phyloP scores from a whole-genome alignment of 2,888 invertebrate genomes.

The Drosophila longiperda region DNA sequence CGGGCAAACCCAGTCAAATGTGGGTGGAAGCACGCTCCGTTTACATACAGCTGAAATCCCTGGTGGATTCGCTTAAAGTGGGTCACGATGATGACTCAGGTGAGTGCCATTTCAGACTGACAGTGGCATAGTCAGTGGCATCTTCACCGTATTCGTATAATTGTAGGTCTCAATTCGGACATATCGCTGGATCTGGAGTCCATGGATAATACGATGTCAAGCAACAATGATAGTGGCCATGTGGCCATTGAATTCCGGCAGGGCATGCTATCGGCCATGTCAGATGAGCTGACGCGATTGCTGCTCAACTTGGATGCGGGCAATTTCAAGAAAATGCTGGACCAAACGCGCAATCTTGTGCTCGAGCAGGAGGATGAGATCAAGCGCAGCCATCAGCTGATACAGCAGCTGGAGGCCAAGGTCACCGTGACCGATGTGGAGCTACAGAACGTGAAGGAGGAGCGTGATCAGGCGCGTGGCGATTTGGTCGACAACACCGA shows the following conservation, averaged over 20 bases:
- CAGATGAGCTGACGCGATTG: slow-evolving; percentile 90
- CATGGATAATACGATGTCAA: slow-evolving; percentile 86
- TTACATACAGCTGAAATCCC: slow-evolving; percentile 90
- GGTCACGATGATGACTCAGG: slow-evolving; percentile 91
- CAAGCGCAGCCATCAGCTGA: slow-evolving; percentile 91
- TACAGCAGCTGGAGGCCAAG: slow-evolving; percentile 92
- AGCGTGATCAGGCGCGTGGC: slow-evolving; percentile 92
- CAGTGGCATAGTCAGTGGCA: not conserved
- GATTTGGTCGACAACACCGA: slow-evolving; percentile 91
- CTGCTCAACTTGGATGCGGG: slow-evolving; percentile 91
- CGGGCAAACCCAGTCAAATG: slow-evolving; percentile 86
- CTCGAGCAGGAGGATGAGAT: slow-evolving; percentile 92
- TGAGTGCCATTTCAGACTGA: slow-evolving; percentile 55
- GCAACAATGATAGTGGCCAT: slow-evolving; percentile 66
- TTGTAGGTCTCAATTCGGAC: slow-evolving; percentile 88
- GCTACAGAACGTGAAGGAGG: slow-evolving; percentile 91
- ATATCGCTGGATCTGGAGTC: slow-evolving; percentile 87
- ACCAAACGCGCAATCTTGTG: slow-evolving; percentile 90
- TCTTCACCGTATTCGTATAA: not conserved
- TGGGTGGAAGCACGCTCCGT: slow-evolving; percentile 89
- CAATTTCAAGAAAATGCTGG: slow-evolving; percentile 90
- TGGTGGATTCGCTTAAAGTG: slow-evolving; percentile 90
- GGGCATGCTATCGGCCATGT: slow-evolving; percentile 89
- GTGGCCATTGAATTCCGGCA: slow-evolving; percentile 86
- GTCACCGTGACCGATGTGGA: slow-evolving; percentile 93